Percentiles rank a stretch among this genome's conserved stretches.
Conservation (phyloP, 2,113 vertebrate species). For the Aptenodytes forsteri region DNA sequence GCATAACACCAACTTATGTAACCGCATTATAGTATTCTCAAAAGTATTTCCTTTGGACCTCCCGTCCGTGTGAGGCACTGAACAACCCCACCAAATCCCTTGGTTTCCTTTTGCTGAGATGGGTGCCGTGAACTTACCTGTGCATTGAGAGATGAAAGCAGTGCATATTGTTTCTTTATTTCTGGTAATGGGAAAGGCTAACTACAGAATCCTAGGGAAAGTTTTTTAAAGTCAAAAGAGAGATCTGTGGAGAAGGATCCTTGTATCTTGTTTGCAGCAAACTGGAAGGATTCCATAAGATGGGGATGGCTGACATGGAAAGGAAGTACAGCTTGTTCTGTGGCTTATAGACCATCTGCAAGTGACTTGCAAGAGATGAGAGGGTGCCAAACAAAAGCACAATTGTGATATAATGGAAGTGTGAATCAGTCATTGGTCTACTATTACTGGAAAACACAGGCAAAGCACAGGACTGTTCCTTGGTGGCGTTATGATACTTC, state of each 20-base stretch:
- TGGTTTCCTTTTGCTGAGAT: neutral
- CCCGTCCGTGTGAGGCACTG: neutral
- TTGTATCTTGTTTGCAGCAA: constrained; percentile 56
- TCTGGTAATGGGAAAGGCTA: neutral
- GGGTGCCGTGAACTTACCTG: accelerated
- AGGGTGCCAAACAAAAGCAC: constrained; percentile 68
- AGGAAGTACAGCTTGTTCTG: constrained; percentile 76
- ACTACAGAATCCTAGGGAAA: neutral
- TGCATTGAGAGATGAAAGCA: neutral
- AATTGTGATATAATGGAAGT: constrained; percentile 66
- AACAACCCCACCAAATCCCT: neutral
- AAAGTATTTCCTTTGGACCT: neutral
- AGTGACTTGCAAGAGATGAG: constrained; percentile 68
- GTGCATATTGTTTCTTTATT: neutral
- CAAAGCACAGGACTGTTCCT: constrained; percentile 20
- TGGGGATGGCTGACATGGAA: constrained; percentile 63
- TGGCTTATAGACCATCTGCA: constrained; percentile 76
- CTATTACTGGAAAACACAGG: constrained; percentile 37
- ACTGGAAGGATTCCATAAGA: constrained; percentile 69
- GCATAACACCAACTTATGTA: neutral
- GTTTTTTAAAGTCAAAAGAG: neutral
- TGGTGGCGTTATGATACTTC: neutral
- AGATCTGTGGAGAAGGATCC: neutral
- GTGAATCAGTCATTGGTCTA: constrained; percentile 71
- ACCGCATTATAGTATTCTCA: neutral